Evolutionary conservation across 1,140 invertebrate species (phyloP), one percentile per base, ranked within the genome.

Genomic region (Melipona quadrifasciata): DNA sequence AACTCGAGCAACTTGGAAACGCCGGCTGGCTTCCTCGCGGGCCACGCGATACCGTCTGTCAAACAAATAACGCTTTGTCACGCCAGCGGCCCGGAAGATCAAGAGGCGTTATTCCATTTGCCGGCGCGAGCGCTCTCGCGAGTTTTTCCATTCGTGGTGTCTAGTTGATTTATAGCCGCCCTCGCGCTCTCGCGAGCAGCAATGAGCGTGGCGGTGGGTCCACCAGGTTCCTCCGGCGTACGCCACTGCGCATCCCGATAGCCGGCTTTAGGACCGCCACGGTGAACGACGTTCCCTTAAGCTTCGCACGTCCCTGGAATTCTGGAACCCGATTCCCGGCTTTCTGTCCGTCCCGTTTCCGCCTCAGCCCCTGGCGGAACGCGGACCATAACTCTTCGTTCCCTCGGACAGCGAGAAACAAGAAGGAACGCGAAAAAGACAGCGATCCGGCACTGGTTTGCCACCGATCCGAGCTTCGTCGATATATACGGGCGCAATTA

Each of bases 151-250:
- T 91, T 84, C 82, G 58, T 75, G 72, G 85, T 57, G 76, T 57
- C 67, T 39, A 75, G 5, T 77, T 92, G 91, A 93, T 93, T 92
- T 93, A 93, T 93, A 82, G 80, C 78, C 77, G 67, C 71, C 77
- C 79, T 86, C 90, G 84, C 73, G 31, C 51, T 80, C 65, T 73
- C 71, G 87, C 80, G 80, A 71, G 75, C 82, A 39, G 82, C 80
- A 57, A 64, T 39, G 6, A 39, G 39, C 39, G 80, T 80, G 79
- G 70, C 81, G 1, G 16, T 51, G 27, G 53, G 65, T 75, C 84
- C 31, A 82, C 84, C 31, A 82, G 72, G 31, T 57, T 76, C 73
- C 67, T 72, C 31, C 71, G 64, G 24, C 83, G 73, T 67, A 82
- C 85, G 39, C n/a, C 55, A 65, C 71, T 78, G 34, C 2, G 67